Conservation (phyloP, 2,888 invertebrate genomes). For the Tanytarsus gracilentus region DNA sequence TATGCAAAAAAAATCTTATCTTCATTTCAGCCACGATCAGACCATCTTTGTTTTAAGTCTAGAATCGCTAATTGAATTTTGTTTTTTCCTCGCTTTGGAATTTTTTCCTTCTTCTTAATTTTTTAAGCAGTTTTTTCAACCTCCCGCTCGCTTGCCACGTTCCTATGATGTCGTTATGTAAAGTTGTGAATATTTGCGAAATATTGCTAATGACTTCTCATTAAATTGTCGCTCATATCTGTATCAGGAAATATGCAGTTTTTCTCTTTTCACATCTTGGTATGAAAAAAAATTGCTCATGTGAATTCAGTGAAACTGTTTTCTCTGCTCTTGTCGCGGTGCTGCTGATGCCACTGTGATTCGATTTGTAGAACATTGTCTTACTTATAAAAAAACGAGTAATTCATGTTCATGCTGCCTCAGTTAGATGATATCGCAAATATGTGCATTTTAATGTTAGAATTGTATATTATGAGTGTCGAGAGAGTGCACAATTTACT, state of each 20-base stretch:
- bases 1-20: too few species aligned
- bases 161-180: background rate
- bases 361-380: constrained; percentile 17
- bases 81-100: too few species aligned
- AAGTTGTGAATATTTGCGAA: too few species aligned
- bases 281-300: background rate
- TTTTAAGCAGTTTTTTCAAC: too few species aligned
- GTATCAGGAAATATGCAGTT: constrained; percentile 19
- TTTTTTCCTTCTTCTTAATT: too few species aligned
- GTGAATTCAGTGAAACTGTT: background rate
- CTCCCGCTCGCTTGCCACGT: background rate
- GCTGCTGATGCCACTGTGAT: too few species aligned
- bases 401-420: constrained; percentile 23
- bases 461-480: background rate
- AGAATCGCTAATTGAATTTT: too few species aligned
- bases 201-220: too few species aligned
- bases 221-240: too few species aligned
- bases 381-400: constrained; percentile 11
- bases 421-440: background rate
- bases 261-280: background rate
- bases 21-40: too few species aligned
- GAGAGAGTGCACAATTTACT: background rate
- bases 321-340: background rate
- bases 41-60: too few species aligned
- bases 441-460: background rate